phyloP scores from a whole-genome alignment of 2,113 vertebrate genomes.

The Boleophthalmus pectinirostris region DNA sequence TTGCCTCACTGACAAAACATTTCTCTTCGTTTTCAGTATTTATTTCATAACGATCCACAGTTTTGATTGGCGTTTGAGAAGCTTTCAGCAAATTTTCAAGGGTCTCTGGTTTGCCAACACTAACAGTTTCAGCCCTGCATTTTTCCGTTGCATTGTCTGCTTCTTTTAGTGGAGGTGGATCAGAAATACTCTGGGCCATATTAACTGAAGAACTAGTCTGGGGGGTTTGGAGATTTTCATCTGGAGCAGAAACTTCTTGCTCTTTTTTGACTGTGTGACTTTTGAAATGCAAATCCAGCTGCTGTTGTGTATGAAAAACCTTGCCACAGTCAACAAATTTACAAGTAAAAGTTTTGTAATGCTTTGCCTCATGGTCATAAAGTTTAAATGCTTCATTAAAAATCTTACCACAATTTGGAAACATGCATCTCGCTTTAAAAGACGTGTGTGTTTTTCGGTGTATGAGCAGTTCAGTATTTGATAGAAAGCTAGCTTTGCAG shows the following conservation, averaged over 20 bases:
- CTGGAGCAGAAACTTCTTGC: slow-evolving; percentile 31
- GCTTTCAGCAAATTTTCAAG: slow-evolving; percentile 55
- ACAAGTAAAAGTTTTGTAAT: slow-evolving; percentile 97
- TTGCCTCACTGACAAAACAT: slow-evolving; percentile 8
- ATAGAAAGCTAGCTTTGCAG: slow-evolving; percentile 94
- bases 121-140: slow-evolving; percentile 13
- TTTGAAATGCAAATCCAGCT: slow-evolving; percentile 86
- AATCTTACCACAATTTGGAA: slow-evolving; percentile 92
- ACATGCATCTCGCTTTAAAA: slow-evolving; percentile 95
- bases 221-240: slow-evolving; percentile 32
- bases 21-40: slow-evolving; percentile 29
- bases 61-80: slow-evolving; percentile 17
- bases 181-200: slow-evolving; percentile 39
- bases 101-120: slow-evolving; percentile 28
- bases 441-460: slow-evolving; percentile 88
- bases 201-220: slow-evolving; percentile 33
- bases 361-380: slow-evolving; percentile 95
- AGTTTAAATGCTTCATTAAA: slow-evolving; percentile 93
- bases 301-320: slow-evolving; percentile 87
- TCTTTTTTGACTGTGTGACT: slow-evolving; percentile 73
- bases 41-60: slow-evolving; percentile 16
- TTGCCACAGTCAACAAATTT: slow-evolving; percentile 85
- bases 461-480: slow-evolving; percentile 87
- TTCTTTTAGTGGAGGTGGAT: slow-evolving; percentile 7
- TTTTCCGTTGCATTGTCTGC: slow-evolving; percentile 7